These are phyloP conservation scores for Cheiracanthium punctorium DNA, from an alignment of 2,888 invertebrate genomes.

Conservation along the genomic window DNA sequence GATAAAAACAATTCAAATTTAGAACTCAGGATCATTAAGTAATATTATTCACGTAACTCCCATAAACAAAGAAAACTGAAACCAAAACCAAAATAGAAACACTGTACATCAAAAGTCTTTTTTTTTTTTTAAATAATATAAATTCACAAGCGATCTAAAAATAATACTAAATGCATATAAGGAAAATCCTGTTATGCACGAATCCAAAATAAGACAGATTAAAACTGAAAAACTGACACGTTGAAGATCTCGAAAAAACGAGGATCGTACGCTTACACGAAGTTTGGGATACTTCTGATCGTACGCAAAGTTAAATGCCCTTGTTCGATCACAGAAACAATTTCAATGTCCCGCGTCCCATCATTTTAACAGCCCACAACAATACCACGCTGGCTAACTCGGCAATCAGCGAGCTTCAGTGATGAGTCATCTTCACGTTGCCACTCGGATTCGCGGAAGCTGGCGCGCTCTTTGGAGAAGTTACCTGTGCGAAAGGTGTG, in stretches of 20 bases:
- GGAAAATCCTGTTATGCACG: neutral
- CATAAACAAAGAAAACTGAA: no score
- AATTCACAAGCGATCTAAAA: no score
- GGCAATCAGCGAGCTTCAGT: neutral
- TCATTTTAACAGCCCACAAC: neutral
- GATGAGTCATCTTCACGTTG: constrained; percentile 6
- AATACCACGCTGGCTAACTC: constrained; percentile 5
- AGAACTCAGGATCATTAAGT: no score
- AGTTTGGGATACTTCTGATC: neutral
- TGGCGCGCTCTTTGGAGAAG: neutral
- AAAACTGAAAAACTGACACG: no score
- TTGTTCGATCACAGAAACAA: neutral
- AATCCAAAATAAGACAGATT: no score
- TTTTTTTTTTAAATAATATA: no score
- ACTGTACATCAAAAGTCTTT: no score
- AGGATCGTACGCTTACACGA: neutral
- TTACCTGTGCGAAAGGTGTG: neutral
- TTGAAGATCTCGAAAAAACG: neutral
- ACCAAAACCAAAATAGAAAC: no score
- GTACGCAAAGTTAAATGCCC: neutral
- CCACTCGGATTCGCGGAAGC: neutral
- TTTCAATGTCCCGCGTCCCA: constrained; percentile 1
- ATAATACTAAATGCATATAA: no score
- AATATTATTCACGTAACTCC: no score
- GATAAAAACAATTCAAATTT: no score